Evolutionary conservation across 1,140 invertebrate genomes (phyloP).

Genomic region (Ganaspis sp.): DNA sequence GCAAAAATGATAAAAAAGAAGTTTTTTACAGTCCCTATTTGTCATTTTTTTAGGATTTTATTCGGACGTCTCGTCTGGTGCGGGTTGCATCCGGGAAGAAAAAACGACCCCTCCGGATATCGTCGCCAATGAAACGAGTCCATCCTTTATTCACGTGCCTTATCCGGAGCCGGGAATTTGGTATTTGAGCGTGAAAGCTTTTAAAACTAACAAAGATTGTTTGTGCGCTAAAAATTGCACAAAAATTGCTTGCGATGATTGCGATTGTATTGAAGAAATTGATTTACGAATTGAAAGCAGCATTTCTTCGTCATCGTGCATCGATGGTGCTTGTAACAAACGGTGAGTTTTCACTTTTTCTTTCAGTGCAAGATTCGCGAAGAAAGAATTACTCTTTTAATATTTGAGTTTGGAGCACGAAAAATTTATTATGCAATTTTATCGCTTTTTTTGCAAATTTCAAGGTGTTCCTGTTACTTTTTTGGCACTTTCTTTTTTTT

Average conservation of each 20-base stretch:
- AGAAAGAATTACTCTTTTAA: too few relatives aligned
- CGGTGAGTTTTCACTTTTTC: constrained; percentile 43
- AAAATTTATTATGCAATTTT: too few relatives aligned
- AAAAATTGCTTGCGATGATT: constrained; percentile 63
- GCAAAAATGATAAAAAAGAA: not conserved
- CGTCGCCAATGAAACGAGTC: constrained; percentile 69
- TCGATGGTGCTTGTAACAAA: constrained; percentile 80
- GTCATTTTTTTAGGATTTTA: constrained; percentile 58
- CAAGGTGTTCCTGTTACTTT: too few relatives aligned
- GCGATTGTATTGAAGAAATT: constrained; percentile 66
- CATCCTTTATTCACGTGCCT: constrained; percentile 82
- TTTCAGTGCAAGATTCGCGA: too few relatives aligned
- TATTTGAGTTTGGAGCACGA: too few relatives aligned
- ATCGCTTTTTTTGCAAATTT: too few relatives aligned
- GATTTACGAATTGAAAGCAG: constrained; percentile 77
- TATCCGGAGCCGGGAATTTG: constrained; percentile 87
- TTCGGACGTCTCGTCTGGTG: constrained; percentile 56
- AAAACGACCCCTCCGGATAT: constrained; percentile 57
- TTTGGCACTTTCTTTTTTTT: too few relatives aligned
- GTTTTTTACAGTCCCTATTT: not conserved
- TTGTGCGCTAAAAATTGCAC: constrained; percentile 62
- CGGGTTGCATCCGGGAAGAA: constrained; percentile 54
- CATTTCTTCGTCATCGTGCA: constrained; percentile 81
- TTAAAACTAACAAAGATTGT: constrained; percentile 76
- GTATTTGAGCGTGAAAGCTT: constrained; percentile 83